phyloP scores from a whole-genome alignment of 2,888 invertebrate genomes.

The Agonopterix alstromeriana region DNA sequence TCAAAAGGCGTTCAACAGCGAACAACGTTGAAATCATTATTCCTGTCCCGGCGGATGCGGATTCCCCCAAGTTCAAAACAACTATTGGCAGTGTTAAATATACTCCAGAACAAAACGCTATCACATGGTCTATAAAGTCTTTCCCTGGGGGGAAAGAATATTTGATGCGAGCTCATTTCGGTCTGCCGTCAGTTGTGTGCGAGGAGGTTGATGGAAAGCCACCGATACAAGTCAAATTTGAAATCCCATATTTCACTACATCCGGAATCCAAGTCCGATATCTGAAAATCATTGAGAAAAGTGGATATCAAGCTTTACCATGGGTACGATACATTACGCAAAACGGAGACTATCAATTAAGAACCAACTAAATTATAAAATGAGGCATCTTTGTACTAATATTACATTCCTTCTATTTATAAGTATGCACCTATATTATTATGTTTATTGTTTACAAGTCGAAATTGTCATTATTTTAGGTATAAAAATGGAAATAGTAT shows the following conservation, averaged over 20 bases:
- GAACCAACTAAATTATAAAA: conserved; percentile 84
- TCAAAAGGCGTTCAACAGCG: conserved; percentile 97
- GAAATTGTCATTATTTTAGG: conserved; percentile 30
- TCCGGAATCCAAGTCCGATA: conserved; percentile 98
- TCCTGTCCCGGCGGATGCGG: conserved; percentile 97
- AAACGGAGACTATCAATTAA: conserved; percentile 98
- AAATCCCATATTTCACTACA: conserved; percentile 99
- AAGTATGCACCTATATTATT: conserved; percentile 28
- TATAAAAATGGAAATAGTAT: conserved; percentile 38
- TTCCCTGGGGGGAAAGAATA: conserved; percentile 99
- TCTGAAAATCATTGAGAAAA: conserved; percentile 98
- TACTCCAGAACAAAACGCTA: conserved; percentile 96
- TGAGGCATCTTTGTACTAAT: conserved; percentile 9
- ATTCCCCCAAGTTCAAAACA: conserved; percentile 98
- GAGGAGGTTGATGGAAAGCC: conserved; percentile 97
- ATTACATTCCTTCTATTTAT: conserved; percentile 37
- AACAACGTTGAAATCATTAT: conserved; percentile 99
- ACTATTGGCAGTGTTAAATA: conserved; percentile 98
- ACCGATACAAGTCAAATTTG: conserved; percentile 99
- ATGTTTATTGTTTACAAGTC: conserved; percentile 32
- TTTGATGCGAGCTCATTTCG: conserved; percentile 98
- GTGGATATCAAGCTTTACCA: conserved; percentile 98
- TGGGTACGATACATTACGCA: conserved; percentile 99
- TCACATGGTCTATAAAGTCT: conserved; percentile 98
- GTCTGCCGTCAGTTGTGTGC: conserved; percentile 95